Evolutionary conservation across 2,888 invertebrate species (phyloP), one percentile per base, ranked within the genome.

Genomic region (Ceramica pisi): DNA sequence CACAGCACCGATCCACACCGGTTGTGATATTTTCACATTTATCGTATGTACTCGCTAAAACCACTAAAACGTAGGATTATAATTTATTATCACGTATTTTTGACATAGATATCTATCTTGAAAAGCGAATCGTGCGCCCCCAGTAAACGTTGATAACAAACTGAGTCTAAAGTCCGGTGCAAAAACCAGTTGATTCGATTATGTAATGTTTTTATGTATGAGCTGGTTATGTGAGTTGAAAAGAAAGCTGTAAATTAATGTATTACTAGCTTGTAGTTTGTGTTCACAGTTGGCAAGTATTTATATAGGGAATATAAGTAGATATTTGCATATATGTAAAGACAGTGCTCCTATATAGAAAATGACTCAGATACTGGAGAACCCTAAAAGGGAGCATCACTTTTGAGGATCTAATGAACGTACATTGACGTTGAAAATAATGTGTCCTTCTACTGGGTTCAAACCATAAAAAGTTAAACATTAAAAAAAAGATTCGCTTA

Each of bases 21-120:
- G 60, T 81, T 82, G 50, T 84, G 76, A 61, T 68, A 71, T 31
- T 56, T 65, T 48, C 26, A 62, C 63, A 57, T 35, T 41, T 62
- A 48, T 62, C 71, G 23, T 78, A 67, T 64, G 64, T 19, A 44
- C 46, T 78, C 35, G 48, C 26, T 26, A 10, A 60, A 53, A 53
- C 26, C 35, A 41, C 26, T 26, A 10, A 60, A 53, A 53, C 26
- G 23, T 12, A 35, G 66, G 75, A 75, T 78, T 67, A 78, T 19
- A 53, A 41, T 64, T 57, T 55, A 67, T 53, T 65, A 72, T 57
- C 68, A 38, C 31, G 9, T 26, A 38, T 55, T 61, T 57, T 74
- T 61, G 0, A 26, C 26, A 46, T n/a, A 62, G 1, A 2, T 38
- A n/a, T 1, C 7, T 48, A 31, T n/a, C 3, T 19, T 48, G 23